These are phyloP conservation scores for Melitaea cinxia DNA, from an alignment of 1,140 invertebrate species.

Conservation along the genomic window DNA sequence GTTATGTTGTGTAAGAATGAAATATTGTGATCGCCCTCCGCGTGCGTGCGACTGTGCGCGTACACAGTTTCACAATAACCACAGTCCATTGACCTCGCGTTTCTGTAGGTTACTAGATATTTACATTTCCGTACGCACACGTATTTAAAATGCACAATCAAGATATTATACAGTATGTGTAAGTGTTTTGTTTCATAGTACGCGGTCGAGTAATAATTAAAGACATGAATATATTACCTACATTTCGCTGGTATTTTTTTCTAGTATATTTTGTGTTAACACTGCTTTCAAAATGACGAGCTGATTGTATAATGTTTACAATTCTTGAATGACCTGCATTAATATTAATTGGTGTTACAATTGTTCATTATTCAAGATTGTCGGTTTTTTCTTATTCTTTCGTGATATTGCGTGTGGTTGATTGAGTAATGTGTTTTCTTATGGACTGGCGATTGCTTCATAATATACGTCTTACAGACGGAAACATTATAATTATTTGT, in stretches of 20 bases:
- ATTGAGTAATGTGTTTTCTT: constrained; percentile 42
- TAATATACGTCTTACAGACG: constrained; percentile 8
- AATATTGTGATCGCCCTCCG: constrained; percentile 23
- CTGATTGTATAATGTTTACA: constrained; percentile 15
- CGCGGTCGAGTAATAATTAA: constrained; percentile 4
- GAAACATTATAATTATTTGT: constrained; percentile 12
- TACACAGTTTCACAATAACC: constrained; percentile 49
- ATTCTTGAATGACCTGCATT: constrained; percentile 17
- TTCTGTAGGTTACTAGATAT: constrained; percentile 49
- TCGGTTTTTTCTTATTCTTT: constrained; percentile 35
- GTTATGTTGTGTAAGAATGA: constrained; percentile 23
- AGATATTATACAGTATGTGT: constrained; percentile 1
- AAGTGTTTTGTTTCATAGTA: constrained; percentile 16
- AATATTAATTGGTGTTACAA: constrained; percentile 21
- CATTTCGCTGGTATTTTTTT: neutral
- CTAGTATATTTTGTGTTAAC: neutral
- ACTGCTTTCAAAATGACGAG: constrained; percentile 5
- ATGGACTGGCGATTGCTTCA: constrained; percentile 30
- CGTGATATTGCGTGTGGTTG: constrained; percentile 41
- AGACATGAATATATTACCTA: constrained; percentile 4
- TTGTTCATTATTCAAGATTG: constrained; percentile 26
- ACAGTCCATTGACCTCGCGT: constrained; percentile 56
- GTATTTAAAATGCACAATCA: constrained; percentile 7
- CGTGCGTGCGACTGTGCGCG: constrained; percentile 34
- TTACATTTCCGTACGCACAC: constrained; percentile 35